Conservation (phyloP, 2,888 invertebrate genomes). For the Ceramica pisi region DNA sequence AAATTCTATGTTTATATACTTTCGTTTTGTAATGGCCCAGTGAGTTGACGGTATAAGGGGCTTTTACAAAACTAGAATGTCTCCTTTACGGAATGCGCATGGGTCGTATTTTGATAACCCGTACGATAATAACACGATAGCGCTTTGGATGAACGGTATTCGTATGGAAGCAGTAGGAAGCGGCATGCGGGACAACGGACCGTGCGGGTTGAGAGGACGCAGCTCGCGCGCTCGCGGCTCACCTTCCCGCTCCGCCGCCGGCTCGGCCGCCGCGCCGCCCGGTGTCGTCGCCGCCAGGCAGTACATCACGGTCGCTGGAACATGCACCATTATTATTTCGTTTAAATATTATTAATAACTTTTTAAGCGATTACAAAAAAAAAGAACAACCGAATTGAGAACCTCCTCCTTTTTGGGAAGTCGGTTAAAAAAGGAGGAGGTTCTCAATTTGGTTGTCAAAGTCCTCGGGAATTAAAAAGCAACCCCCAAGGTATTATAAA, state of each 20-base stretch:
- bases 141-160: no score
- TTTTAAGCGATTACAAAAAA: no score
- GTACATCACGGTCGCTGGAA: conserved; percentile 89
- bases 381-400: no score
- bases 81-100: no score
- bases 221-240: conserved; percentile 83
- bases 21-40: not conserved
- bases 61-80: no score
- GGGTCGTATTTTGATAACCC: not conserved
- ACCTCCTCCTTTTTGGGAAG: no score
- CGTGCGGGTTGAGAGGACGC: conserved; percentile 85
- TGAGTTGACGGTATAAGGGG: not conserved
- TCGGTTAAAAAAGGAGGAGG: no score
- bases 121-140: not conserved
- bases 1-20: not conserved
- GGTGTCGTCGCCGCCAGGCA: conserved; percentile 84
- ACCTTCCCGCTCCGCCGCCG: conserved; percentile 76
- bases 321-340: not conserved
- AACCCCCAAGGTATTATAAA: no score
- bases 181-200: conserved; percentile 74
- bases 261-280: conserved; percentile 69
- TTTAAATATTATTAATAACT: no score
- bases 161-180: conserved; percentile 17
- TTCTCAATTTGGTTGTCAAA: no score
- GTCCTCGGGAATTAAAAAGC: no score